Evolutionary conservation across 2,113 vertebrate species (phyloP), one percentile per base, ranked within the genome.

Genomic region (Thryonomys swinderianus): DNA sequence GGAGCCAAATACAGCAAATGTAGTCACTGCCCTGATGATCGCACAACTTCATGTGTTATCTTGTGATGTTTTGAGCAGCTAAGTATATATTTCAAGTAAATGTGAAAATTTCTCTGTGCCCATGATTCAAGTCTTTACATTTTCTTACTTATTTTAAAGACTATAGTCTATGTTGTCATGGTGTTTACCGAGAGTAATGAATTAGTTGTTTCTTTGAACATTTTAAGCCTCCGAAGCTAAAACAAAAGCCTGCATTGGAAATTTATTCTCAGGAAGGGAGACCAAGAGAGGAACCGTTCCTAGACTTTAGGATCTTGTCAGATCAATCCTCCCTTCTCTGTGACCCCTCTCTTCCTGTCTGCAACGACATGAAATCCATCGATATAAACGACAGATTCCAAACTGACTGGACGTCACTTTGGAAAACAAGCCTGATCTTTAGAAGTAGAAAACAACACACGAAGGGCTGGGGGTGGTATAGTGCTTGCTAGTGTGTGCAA

Each of bases 141-240:
- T 89, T 85, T 93, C 74, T 66, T 59, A 67, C 48, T 95, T 82
- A 86, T 59, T 93, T 85, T 91, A 74, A 87, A 95, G 57, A 87
- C 34, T 88, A 34, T 79, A 42, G 48, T 78, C n/a, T 86, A 80
- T 84, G 91, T 93, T 76, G 23, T 84, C 78, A 48, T 27, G 18
- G 23, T 4, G 30, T 87, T 95, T 85, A 48, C 7, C 61, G 88
- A 91, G 87, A 82, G 81, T 85, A 79, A 73, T 66, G 57, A 71
- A 55, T 88, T 45, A 62, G 37, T 20, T 27, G 61, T 23, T 20
- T 90, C 79, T 86, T 92, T 90, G 8, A 13, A 78, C 67, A n/a
- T 25, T 80, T 91, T 73, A 83, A 88, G 14, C 64, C n/a, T 84
- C 62, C 53, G 69, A 88, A 93, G 23, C 30, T 88, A 64, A 67